Evolutionary conservation across 1,140 invertebrate species (phyloP), one percentile per base, ranked within the genome.

Genomic region (Heterodera schachtii): DNA sequence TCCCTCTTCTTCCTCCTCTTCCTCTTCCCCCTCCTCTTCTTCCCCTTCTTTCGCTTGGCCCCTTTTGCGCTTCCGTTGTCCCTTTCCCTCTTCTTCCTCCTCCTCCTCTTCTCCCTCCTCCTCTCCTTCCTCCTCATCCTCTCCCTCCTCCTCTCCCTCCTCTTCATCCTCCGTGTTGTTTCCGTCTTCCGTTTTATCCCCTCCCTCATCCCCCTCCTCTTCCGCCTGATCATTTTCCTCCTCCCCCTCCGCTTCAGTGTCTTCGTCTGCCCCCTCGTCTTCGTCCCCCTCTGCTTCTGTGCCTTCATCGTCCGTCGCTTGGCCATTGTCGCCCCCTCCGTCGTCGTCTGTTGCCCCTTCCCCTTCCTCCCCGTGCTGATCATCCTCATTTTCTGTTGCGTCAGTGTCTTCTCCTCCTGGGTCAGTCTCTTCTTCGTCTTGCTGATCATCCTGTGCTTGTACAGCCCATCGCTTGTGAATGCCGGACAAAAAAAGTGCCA

Each of bases 161-260:
- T 6, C 44, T 19, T 79, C 21, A n/a, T 81, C 47, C 21, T 77
- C 74, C 41, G 6, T 8, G 1, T 19, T 47, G 3, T 47, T 44
- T 19, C 73, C 79, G 46, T 64, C 49, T 31, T n/a, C 49, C 6
- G 49, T 52, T 11, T 47, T 73, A 11, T 80, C 46, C 67, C 46
- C 66, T 21, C 78, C 44, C 44, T 43, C 57, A 11, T 44, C 46
- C 0, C 41, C 19, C 19, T 81, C 41, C 19, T 43, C 44, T 7
- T 64, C 31, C 6, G 52, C 46, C 9, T 80, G 46, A 49, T 57
- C 71, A 3, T 6, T 47, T 60, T 79, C 73, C 6, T 77, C 52
- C 31, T 80, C 52, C 11, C 31, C 52, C 43, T 43, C 47, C 13
- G 43, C 8, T 57, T 57, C 52, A 5, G 70, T 21, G 9, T 77